phyloP scores from a whole-genome alignment of 2,797 vertebrate genomes.

The Emys orbicularis region DNA sequence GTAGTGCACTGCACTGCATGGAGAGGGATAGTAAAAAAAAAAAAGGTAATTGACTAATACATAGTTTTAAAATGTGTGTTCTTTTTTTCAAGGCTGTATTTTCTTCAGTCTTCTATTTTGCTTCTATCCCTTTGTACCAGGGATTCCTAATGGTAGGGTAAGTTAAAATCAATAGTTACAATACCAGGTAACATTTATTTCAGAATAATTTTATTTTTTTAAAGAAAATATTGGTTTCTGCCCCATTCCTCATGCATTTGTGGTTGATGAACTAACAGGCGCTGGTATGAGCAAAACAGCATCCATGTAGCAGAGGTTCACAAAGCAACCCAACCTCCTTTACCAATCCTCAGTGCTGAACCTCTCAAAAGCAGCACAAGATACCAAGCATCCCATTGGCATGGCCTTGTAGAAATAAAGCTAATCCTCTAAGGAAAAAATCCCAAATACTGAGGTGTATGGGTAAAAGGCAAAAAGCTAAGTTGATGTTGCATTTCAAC shows the following conservation, averaged over 20 bases:
- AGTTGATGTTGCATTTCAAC: neutral
- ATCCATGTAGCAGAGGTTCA: neutral
- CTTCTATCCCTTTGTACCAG: constrained; percentile 97
- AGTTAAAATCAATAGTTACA: constrained; percentile 51
- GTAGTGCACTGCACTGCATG: neutral
- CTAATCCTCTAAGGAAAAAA: neutral
- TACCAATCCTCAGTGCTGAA: neutral
- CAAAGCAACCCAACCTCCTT: neutral
- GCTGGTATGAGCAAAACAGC: neutral
- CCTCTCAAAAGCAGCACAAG: neutral
- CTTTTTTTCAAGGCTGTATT: constrained; percentile 91
- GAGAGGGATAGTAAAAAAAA: neutral
- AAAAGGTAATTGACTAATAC: neutral
- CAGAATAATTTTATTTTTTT: neutral
- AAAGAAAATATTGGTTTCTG: constrained; percentile 27
- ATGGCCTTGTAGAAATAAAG: neutral
- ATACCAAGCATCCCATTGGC: neutral
- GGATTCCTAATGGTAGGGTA: constrained; percentile 99
- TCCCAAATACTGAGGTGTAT: neutral
- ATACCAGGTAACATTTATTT: neutral
- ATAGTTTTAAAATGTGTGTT: constrained; percentile 7
- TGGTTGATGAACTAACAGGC: neutral
- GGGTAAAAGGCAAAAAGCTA: neutral
- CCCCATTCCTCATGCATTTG: neutral
- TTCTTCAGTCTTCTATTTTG: constrained; percentile 98